Evolutionary conservation across 1,140 invertebrate genomes (phyloP).

Genomic region (Diorhabda sublineata): DNA sequence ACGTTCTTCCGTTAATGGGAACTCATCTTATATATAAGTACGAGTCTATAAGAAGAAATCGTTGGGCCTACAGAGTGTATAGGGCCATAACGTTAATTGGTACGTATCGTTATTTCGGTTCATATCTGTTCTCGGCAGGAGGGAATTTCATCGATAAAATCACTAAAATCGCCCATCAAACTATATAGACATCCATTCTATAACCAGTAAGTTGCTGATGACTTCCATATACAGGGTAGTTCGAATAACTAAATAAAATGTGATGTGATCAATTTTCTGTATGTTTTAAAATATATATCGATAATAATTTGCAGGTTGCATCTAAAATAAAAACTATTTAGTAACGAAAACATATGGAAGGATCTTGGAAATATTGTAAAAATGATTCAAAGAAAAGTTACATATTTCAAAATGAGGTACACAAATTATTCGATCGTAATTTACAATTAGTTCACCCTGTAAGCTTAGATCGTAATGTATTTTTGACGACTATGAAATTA

Average conservation of each 20-base stretch:
- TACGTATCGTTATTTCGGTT: conserved; percentile 17
- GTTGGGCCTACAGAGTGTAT: conserved; percentile 4
- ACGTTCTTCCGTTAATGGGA: conserved; percentile 19
- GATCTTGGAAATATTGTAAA: no score
- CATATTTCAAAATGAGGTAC: no score
- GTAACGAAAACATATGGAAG: no score
- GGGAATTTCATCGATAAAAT: conserved; percentile 15
- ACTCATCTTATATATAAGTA: conserved; percentile 16
- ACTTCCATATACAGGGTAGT: conserved; percentile 6
- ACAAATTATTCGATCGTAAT: no score
- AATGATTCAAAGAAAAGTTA: no score
- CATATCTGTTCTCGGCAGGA: conserved; percentile 18
- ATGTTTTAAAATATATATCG: no score
- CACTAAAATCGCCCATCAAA: conserved; percentile 23
- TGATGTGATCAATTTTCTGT: no score
- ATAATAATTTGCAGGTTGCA: no score
- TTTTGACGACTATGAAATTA: no score
- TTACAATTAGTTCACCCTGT: no score
- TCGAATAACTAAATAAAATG: neutral
- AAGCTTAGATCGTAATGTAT: no score
- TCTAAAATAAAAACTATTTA: no score
- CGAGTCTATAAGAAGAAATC: conserved; percentile 18
- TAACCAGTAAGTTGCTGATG: conserved; percentile 14
- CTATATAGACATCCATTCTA: conserved; percentile 20
- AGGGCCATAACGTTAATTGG: conserved; percentile 20